Base-by-base conservation (phyloP, 2,888 invertebrate genomes). In the Hirtodrosophila confusa region DNA sequence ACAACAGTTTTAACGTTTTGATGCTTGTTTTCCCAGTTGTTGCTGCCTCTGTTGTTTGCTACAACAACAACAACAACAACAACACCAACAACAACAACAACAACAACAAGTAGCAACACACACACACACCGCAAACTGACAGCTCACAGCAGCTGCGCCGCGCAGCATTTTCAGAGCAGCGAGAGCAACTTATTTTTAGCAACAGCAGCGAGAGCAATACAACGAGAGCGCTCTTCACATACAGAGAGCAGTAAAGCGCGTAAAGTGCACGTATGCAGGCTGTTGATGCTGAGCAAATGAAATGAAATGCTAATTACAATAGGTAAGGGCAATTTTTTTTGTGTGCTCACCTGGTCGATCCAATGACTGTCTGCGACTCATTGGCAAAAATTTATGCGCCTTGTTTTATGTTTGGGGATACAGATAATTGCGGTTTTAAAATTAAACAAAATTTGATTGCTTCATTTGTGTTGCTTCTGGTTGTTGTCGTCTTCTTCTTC, bases 341-440 rank as follows among this genome's bases (percentile, higher is more conserved):
- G 9, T 48, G 55, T 77, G 54, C 84, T 88, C 88, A 87, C 87
- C 87, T 87, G 89, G 87, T 88, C 87, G 88, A 86, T 87, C 87
- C 87, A 87, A 87, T 87, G 87, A 87, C 89, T 87, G 87, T 87
- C 87, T 88, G 85, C 87, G 87, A 87, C 88, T 87, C 87, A 87
- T 87, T 87, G 87, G 87, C 87, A 82, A 84, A 80, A 78, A 75
- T 87, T 84, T 84, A 66, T 87, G 65, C 72, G 78, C 82, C 85
- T 71, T 72, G 69, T 69, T 69, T 73, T 66, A 72, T 85, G 75
- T 71, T 76, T 70, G 66, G 85, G 85, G 64, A 71, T 65, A 74
- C 64, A 86, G 85, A 87, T 63, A 77, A 67, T 69, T 84, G 73
- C 56, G 53, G 70, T 57, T 74, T 68, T 68, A 71, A 61, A 84